Evolutionary conservation across 2,113 vertebrate genomes (phyloP).

Genomic region (Otus sunia): DNA sequence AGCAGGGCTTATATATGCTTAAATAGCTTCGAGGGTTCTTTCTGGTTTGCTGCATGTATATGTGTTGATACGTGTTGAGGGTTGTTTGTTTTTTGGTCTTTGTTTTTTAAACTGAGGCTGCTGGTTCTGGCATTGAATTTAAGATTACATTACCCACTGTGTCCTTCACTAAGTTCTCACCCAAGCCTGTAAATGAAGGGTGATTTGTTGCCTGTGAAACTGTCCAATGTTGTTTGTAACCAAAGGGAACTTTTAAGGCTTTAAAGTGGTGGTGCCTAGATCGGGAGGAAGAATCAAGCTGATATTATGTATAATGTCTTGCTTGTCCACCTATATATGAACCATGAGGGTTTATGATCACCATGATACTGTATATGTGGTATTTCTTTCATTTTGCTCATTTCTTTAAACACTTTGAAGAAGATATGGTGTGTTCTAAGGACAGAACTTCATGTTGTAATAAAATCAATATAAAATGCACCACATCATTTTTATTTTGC

Average conservation of each 20-base stretch:
- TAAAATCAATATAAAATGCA: background rate
- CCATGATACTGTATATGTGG: accelerated
- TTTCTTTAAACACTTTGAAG: background rate
- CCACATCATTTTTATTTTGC: background rate
- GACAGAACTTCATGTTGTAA: background rate
- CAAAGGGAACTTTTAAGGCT: background rate
- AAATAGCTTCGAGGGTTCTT: background rate
- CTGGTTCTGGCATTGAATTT: background rate
- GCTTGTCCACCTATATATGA: background rate
- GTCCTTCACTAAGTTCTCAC: background rate
- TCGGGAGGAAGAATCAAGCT: background rate
- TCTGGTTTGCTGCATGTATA: background rate
- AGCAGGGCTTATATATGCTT: background rate
- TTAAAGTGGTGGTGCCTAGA: background rate
- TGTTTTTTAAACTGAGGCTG: background rate
- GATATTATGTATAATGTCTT: accelerated
- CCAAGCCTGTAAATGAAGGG: background rate
- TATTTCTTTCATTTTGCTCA: background rate
- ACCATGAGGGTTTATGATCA: background rate
- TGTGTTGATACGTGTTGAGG: background rate
- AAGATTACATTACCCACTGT: background rate
- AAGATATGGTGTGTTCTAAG: accelerated
- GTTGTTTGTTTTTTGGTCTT: too few species aligned
- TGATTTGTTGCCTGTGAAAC: background rate
- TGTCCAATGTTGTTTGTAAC: background rate